Conservation (phyloP, 2,888 invertebrate genomes). For the Torymus tubicola region DNA sequence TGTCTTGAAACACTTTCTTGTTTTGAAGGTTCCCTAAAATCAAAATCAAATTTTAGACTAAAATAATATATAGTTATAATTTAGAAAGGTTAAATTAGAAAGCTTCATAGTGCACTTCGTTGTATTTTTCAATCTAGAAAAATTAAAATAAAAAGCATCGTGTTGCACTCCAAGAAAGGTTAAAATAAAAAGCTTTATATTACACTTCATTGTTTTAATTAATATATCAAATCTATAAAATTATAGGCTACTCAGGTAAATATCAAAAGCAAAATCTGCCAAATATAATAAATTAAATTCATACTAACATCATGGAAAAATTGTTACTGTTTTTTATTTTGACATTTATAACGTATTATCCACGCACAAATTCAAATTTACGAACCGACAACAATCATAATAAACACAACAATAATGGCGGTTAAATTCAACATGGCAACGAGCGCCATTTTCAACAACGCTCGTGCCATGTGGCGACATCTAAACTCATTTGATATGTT, state of each 20-base stretch:
- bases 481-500: not conserved
- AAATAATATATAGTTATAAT: no score
- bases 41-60: not conserved
- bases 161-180: not conserved
- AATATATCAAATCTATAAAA: no score
- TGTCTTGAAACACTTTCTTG: slow-evolving; percentile 63
- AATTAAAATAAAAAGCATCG: not conserved
- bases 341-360: slow-evolving; percentile 45
- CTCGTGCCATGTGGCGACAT: slow-evolving; percentile 2
- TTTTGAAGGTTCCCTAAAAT: slow-evolving; percentile 52
- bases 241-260: not conserved
- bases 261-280: not conserved
- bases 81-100: no score
- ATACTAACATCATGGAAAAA: slow-evolving; percentile 43
- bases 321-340: slow-evolving; percentile 6
- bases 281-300: not conserved
- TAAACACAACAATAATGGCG: slow-evolving; percentile 8
- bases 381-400: slow-evolving; percentile 24
- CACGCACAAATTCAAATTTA: slow-evolving; percentile 45
- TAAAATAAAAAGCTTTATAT: no score
- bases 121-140: not conserved
- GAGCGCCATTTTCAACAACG: slow-evolving; percentile 13
- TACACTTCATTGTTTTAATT: no score
- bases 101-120: no score
- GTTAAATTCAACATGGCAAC: slow-evolving; percentile 7